These are phyloP conservation scores for Clitarchus hookeri DNA, from an alignment of 2,888 invertebrate species.

Conservation along the genomic window DNA sequence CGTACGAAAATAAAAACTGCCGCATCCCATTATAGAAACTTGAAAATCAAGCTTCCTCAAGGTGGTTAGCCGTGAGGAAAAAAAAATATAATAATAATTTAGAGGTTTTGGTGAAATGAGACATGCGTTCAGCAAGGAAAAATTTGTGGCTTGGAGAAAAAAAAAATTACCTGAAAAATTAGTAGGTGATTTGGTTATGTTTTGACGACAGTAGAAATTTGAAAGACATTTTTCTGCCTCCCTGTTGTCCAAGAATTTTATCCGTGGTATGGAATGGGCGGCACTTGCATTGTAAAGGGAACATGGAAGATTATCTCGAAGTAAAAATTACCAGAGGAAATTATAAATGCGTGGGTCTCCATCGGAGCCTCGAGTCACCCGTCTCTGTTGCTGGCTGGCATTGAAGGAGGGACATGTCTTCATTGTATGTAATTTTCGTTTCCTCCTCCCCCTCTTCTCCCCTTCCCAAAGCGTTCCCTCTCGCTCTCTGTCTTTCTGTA, in stretches of 20 bases:
- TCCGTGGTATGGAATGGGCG: not conserved
- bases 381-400: constrained; percentile 8
- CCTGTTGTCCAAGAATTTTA: not conserved
- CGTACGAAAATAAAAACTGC: not conserved
- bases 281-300: not conserved
- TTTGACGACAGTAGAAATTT: not conserved
- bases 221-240: not conserved
- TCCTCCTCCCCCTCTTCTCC: not conserved
- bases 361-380: not conserved
- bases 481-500: not conserved
- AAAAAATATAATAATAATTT: not conserved
- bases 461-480: not conserved
- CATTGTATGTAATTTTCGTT: constrained; percentile 21
- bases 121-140: not conserved
- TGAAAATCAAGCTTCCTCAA: not conserved
- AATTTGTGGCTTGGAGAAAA: not conserved
- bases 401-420: constrained; percentile 22
- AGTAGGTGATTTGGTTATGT: not conserved
- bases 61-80: not conserved
- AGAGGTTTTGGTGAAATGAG: not conserved
- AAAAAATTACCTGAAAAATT: not conserved
- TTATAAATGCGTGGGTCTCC: not conserved
- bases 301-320: not conserved
- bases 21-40: not conserved
- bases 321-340: not conserved